Evolutionary conservation across 92 coral and sea anemone genomes (phyloP), one percentile per base, ranked within the genome.

Genomic region (Porites rus): DNA sequence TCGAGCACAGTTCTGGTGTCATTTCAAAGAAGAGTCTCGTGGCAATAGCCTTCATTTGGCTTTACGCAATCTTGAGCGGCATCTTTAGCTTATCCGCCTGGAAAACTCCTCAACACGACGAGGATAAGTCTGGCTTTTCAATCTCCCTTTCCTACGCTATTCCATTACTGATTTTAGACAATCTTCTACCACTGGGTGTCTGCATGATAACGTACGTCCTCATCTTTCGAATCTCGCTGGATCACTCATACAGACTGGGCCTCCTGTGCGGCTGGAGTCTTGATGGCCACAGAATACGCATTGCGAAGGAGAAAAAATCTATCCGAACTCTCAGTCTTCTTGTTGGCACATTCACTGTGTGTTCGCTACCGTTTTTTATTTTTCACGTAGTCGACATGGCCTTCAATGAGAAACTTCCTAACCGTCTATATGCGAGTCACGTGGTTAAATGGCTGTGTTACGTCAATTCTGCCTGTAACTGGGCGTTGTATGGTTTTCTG

Each of bases 401-500:
- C 14, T 60, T 60, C 51, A 50, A 56, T 1, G 79, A 89, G 17
- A 8, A 58, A 7, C 86, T 89, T 5, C 86, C 89, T 12, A 8
- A 74, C 38, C 85, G 92, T 11, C 59, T 43, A 28, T 65, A 62
- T 43, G 83, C 75, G 7, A 75, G 74, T 38, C 82, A 84, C 18
- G 21, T 89, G 3, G 87, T 85, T 16, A 89, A 89, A 31, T 89
- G 86, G 92, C 60, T 89, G 67, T 70, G 82, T 38, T 89, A 84
- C 25, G 22, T 89, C 4, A 69, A 86, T 59, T 77, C 75, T 56
- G 76, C 92, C 18, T 76, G 89, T 20, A 85, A 89, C 31, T 89
- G 92, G 92, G 92, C 89, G 24, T 61, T 88, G 1, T 89, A 89
- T 74, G 89, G 92, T 2, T 76, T 89, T 21, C 65, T 89, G 24